Evolutionary conservation across 2,113 vertebrate genomes (phyloP).

Genomic region (Aptenodytes forsteri): DNA sequence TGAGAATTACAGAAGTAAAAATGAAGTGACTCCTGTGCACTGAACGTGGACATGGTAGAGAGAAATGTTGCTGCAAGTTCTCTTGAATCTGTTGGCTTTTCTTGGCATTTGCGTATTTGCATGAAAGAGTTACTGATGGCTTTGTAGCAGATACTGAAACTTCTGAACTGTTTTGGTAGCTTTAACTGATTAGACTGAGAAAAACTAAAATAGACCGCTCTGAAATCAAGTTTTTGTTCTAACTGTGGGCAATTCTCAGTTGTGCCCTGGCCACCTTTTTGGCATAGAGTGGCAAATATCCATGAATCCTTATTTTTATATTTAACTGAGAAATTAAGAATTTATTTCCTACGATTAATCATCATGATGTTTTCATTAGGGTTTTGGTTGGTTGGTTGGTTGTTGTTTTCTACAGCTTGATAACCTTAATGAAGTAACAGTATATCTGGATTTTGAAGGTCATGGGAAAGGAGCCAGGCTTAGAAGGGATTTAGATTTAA

Average conservation of each 20-base stretch:
- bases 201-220: neutral
- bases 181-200: neutral
- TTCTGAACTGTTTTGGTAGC: neutral
- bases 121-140: neutral
- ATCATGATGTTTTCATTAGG: neutral
- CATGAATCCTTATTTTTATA: neutral
- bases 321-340: neutral
- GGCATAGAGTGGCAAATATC: neutral
- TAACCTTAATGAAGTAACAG: neutral
- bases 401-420: neutral
- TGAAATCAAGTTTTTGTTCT: constrained; percentile 29
- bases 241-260: neutral
- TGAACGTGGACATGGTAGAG: neutral
- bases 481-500: constrained; percentile 32
- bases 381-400: neutral
- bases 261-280: neutral
- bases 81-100: neutral
- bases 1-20: neutral
- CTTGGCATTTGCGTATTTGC: neutral
- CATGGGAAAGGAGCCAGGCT: neutral
- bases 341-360: neutral
- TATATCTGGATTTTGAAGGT: constrained; percentile 8
- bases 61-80: neutral
- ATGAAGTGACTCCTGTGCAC: neutral
- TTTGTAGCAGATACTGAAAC: neutral